Evolutionary conservation across 2,888 invertebrate species (phyloP).

Genomic region (Pantelozetes paolii): DNA sequence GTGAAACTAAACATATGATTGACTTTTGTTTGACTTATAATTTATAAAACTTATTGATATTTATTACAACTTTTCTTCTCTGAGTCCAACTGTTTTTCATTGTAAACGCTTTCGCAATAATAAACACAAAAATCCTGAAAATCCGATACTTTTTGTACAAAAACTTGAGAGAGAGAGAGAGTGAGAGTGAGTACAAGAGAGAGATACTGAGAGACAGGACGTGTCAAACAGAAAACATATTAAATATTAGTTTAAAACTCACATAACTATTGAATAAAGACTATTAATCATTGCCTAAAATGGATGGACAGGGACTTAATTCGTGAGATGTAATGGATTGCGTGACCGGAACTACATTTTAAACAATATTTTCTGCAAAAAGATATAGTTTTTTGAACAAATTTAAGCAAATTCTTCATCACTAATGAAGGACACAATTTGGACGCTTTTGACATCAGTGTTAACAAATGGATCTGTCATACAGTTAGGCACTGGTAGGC

Average conservation of each 20-base stretch:
- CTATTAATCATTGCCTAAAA: constrained; percentile 8
- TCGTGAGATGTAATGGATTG: constrained; percentile 5
- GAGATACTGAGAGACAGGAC: no score
- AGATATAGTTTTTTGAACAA: neutral
- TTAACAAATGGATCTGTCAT: constrained; percentile 22
- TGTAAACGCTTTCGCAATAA: neutral
- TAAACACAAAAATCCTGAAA: neutral
- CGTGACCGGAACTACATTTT: constrained; percentile 23
- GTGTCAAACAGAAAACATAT: constrained; percentile 3
- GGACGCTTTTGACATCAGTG: constrained; percentile 1
- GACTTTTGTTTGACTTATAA: no score
- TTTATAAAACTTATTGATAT: no score
- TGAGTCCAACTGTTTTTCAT: neutral
- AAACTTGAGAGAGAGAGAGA: neutral
- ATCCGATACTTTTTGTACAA: neutral
- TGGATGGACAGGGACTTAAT: constrained; percentile 16
- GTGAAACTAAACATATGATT: constrained; percentile 13
- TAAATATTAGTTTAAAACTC: neutral
- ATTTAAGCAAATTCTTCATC: neutral
- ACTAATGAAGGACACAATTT: constrained; percentile 14
- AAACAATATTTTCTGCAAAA: constrained; percentile 13
- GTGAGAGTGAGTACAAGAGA: neutral
- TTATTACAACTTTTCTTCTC: neutral
- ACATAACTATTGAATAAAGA: neutral
- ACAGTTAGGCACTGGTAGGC: neutral